Evolutionary conservation across 2,113 vertebrate species (phyloP).

Genomic region (Abramis brama): DNA sequence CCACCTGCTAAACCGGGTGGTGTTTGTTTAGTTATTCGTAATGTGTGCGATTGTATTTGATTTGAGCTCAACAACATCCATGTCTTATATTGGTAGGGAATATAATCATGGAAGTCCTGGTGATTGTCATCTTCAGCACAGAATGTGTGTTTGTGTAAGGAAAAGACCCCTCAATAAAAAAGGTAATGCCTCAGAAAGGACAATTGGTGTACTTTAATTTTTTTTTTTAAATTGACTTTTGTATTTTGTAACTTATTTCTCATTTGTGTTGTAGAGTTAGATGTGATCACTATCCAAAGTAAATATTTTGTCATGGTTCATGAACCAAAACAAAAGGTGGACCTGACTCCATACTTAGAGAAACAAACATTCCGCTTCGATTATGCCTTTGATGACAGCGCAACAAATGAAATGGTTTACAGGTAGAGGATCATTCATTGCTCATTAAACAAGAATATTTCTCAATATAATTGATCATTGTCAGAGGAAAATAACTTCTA

Average conservation of each 20-base stretch:
- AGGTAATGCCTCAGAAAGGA: conserved; percentile 73
- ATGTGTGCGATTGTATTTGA: not conserved
- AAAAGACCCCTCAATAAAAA: conserved; percentile 98
- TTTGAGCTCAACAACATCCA: not conserved
- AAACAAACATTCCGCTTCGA: conserved; percentile 99
- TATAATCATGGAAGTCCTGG: not conserved
- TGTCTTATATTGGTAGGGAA: not conserved
- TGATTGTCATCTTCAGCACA: conserved; percentile 74
- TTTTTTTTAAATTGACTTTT: not conserved
- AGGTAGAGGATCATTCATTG: conserved; percentile 72
- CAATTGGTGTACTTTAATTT: not conserved
- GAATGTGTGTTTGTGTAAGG: conserved; percentile 98
- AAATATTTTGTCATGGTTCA: conserved; percentile 99
- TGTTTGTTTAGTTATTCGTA: conserved; percentile 23
- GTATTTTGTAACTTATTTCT: not conserved
- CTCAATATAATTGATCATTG: not conserved
- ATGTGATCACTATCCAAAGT: conserved; percentile 98
- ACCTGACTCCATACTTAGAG: conserved; percentile 95
- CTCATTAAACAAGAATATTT: not conserved
- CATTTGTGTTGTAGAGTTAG: conserved; percentile 81
- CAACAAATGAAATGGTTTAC: conserved; percentile 98
- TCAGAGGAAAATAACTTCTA: conserved; percentile 13
- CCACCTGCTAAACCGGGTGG: conserved; percentile 34
- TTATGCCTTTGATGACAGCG: conserved; percentile 94
- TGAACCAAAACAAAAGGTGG: conserved; percentile 98